Percentiles rank a stretch among this genome's conserved stretches.
Conservation (phyloP, 2,113 vertebrate genomes). For the Panthera uncia region DNA sequence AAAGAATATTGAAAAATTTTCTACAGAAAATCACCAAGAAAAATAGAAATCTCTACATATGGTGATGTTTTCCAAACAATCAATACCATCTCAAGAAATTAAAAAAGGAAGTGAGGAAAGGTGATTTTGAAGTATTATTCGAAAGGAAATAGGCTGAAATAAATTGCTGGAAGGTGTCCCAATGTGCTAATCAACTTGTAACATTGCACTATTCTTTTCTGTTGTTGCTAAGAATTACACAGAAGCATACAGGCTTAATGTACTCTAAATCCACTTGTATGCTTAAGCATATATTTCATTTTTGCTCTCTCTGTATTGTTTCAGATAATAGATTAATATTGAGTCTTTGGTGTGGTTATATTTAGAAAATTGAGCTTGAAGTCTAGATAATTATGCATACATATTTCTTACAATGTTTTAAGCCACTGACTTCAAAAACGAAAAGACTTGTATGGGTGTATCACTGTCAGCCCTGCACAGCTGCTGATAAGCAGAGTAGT, state of each 20-base stretch:
- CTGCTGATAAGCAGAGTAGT: slow-evolving; percentile 12
- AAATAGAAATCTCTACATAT: background rate
- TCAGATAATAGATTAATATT: slow-evolving; percentile 13
- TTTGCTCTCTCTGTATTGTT: background rate
- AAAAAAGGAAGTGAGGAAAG: background rate
- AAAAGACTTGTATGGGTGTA: background rate
- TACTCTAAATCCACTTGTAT: background rate
- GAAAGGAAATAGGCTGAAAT: slow-evolving; percentile 39
- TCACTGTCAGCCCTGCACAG: background rate
- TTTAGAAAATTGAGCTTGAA: slow-evolving; percentile 44
- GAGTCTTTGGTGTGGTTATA: background rate
- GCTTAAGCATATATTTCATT: background rate
- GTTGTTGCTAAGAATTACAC: background rate
- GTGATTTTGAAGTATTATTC: slow-evolving; percentile 27
- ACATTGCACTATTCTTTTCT: background rate
- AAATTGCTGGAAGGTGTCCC: background rate
- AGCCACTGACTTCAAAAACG: slow-evolving; percentile 10
- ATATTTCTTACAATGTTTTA: slow-evolving; percentile 9
- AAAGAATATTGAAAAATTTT: slow-evolving; percentile 34
- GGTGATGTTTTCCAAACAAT: background rate
- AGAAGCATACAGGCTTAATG: background rate
- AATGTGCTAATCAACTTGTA: background rate
- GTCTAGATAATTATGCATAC: background rate
- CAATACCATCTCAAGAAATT: slow-evolving; percentile 42
- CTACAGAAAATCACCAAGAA: background rate